phyloP scores from a whole-genome alignment of 2,797 vertebrate genomes.

The Pseudotriccus pelzelni region DNA sequence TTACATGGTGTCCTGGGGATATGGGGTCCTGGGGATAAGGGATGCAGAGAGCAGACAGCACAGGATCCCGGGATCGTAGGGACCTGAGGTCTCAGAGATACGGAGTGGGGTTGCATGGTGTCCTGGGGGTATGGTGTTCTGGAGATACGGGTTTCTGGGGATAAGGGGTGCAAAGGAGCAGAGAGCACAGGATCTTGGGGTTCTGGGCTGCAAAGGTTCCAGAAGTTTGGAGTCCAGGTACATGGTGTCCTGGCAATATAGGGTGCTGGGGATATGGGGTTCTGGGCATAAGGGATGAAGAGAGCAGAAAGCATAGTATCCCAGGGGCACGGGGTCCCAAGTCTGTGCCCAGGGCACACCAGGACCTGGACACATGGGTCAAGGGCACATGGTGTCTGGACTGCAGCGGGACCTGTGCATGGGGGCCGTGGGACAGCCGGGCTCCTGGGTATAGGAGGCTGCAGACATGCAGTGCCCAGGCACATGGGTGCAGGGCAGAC shows the following conservation, averaged over 20 bases:
- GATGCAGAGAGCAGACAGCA: no score
- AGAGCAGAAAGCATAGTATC: background rate
- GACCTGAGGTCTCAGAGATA: no score
- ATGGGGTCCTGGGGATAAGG: background rate
- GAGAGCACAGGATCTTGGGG: no score
- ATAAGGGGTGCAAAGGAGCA: background rate
- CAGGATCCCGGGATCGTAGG: fast-evolving
- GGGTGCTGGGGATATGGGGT: background rate
- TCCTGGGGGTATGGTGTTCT: background rate
- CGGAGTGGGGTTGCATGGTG: background rate
- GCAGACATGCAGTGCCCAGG: fast-evolving
- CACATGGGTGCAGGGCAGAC: fast-evolving
- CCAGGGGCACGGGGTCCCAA: fast-evolving
- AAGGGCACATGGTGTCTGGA: fast-evolving
- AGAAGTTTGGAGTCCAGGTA: background rate
- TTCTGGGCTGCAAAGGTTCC: background rate
- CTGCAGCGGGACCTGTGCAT: background rate
- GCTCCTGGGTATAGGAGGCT: fast-evolving
- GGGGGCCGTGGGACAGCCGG: background rate
- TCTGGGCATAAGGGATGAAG: background rate
- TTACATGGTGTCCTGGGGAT: background rate
- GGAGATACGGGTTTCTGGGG: no score
- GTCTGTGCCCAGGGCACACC: fast-evolving
- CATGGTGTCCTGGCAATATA: background rate
- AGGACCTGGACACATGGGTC: background rate